Evolutionary conservation across 2,797 vertebrate species (phyloP).

Genomic region (Muscicapa comitata): DNA sequence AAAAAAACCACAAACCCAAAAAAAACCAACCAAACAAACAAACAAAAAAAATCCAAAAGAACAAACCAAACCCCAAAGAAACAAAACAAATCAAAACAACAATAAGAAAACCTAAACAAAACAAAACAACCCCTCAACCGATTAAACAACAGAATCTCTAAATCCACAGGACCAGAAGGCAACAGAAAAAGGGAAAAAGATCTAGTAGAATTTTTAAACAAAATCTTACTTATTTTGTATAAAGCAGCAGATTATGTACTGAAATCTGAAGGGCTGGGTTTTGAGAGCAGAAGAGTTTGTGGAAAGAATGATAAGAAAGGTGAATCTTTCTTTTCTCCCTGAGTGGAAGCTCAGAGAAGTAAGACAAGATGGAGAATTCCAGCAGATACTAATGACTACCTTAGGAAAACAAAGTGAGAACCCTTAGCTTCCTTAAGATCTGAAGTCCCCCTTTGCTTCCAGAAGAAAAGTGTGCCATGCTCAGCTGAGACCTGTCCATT

Average conservation of each 20-base stretch:
- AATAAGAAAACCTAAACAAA: background rate
- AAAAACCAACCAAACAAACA: too few species aligned
- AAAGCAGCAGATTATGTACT: rapidly evolving
- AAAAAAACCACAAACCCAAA: too few species aligned
- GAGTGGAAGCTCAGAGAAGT: background rate
- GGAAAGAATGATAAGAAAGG: background rate
- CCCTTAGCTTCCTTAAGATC: background rate
- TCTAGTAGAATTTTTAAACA: background rate
- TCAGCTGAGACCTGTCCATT: background rate
- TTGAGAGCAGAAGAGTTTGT: background rate
- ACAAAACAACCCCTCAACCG: rapidly evolving
- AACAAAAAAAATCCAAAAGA: background rate
- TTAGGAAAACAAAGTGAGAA: background rate
- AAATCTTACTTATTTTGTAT: background rate
- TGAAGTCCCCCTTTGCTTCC: background rate
- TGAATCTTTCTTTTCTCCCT: background rate
- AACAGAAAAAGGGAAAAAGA: background rate
- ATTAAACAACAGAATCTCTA: background rate
- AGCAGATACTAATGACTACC: background rate
- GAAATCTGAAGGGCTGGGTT: background rate
- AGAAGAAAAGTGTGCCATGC: background rate
- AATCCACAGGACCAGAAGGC: rapidly evolving
- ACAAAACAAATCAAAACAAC: background rate
- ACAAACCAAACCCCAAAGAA: too few species aligned
- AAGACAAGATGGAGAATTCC: background rate